Evolutionary conservation across 2,113 vertebrate species (phyloP), one percentile per base, ranked within the genome.

Genomic region (Spermophilus dauricus): DNA sequence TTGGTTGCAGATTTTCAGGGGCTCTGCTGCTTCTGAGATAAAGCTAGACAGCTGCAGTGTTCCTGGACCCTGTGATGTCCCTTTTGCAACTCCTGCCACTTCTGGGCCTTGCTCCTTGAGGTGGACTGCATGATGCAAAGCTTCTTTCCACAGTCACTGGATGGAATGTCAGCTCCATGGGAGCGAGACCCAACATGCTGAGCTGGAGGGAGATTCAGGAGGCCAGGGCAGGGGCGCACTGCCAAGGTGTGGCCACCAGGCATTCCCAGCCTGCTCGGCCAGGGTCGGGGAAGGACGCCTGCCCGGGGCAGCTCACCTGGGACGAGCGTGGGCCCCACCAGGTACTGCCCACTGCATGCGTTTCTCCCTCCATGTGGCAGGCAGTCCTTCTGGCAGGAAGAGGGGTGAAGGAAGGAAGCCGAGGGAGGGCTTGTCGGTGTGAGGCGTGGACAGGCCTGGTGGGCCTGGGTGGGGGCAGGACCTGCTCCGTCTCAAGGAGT

Each of bases 241-340:
- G 73, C 61, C 20, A 22, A 30, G 32, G 37, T 16, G 28, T 0
- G 18, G 17, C 39, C 72, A 1, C 70, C 24, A 2, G 24, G 22
- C 32, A 12, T 32, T 9, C 5, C 4, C 1, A 11, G 53, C 34
- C 2, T 0, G 2, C 8, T n/a, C 1, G 5, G 5, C 42, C 69
- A 5, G 3, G 8, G 30, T 5, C 8, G 53, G 53, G 48, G 20
- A 26, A 30, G 12, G 53, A 24, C 2, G 2, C 0, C 2, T 26
- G 12, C 6, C 10, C 17, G 5, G 0, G 0, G 0, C 0, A 13
- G 9, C 34, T 58, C 4, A 2, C 13, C 8, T 0, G 3, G 24
- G 16, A 2, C 1, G 4, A 9, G n/a, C 67, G 0, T 0, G 6
- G 9, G n/a, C 5, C 34, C 58, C 42, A 3, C 34, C n/a, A n/a